Conservation (phyloP, 2,797 vertebrate species). For the Salmo trutta region DNA sequence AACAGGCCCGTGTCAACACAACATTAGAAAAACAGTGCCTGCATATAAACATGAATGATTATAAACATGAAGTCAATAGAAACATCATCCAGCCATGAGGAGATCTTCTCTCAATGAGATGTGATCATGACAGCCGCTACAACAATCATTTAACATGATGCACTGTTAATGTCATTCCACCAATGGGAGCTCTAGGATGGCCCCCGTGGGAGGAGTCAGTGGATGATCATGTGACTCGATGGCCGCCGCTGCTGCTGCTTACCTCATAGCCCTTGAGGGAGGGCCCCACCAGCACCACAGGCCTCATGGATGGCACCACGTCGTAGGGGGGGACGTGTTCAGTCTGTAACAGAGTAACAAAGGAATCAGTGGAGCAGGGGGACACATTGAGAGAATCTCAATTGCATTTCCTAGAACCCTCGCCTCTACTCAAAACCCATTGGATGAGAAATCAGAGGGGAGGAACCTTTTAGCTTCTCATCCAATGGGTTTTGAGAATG, state of each 20-base stretch:
- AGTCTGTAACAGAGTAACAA: conserved; percentile 75
- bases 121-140: neutral
- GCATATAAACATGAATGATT: neutral
- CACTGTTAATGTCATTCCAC: neutral
- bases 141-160: neutral
- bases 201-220: neutral
- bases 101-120: neutral
- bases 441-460: too few species aligned
- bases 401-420: neutral
- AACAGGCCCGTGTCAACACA: neutral
- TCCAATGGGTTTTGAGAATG: too few species aligned
- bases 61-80: neutral
- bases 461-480: neutral
- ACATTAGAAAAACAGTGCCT: neutral
- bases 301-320: conserved; percentile 97
- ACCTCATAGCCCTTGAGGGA: conserved; percentile 98
- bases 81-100: neutral
- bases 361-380: neutral
- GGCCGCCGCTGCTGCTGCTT: conserved; percentile 27
- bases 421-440: neutral
- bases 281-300: conserved; percentile 93
- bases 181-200: neutral
- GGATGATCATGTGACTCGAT: neutral
- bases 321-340: conserved; percentile 95
- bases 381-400: neutral